Evolutionary conservation across 2,888 invertebrate genomes (phyloP).

Genomic region (Sepiola atlantica): DNA sequence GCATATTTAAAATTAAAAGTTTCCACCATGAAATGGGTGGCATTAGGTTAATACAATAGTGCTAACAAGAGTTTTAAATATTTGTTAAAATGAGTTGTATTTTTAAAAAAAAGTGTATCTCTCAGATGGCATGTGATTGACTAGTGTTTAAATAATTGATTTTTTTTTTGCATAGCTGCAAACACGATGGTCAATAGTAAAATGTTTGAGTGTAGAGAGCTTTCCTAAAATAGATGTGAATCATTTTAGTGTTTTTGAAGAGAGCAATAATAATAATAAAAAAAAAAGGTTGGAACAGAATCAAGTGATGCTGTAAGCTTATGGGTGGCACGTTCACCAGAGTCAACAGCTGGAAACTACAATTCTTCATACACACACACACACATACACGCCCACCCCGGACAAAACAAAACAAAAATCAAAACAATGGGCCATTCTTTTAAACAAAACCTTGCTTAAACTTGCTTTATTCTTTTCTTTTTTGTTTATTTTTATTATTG

Average conservation of each 20-base stretch:
- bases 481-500: no score
- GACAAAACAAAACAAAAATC: neutral
- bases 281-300: neutral
- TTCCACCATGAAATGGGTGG: no score
- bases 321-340: neutral
- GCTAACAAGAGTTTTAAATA: no score
- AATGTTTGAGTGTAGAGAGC: no score
- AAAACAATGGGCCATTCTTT: neutral
- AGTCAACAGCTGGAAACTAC: neutral
- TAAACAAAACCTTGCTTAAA: neutral
- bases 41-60: no score
- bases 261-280: neutral
- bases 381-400: neutral
- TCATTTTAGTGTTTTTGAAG: neutral
- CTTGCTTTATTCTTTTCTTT: neutral
- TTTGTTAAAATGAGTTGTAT: no score
- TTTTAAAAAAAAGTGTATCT: no score
- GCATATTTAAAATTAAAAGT: no score
- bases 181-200: no score
- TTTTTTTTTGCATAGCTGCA: no score
- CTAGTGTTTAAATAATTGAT: no score
- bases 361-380: neutral
- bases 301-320: neutral
- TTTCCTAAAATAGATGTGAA: neutral
- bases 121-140: no score